Evolutionary conservation across 2,113 vertebrate species (phyloP).

Genomic region (Ifrita kowaldi): DNA sequence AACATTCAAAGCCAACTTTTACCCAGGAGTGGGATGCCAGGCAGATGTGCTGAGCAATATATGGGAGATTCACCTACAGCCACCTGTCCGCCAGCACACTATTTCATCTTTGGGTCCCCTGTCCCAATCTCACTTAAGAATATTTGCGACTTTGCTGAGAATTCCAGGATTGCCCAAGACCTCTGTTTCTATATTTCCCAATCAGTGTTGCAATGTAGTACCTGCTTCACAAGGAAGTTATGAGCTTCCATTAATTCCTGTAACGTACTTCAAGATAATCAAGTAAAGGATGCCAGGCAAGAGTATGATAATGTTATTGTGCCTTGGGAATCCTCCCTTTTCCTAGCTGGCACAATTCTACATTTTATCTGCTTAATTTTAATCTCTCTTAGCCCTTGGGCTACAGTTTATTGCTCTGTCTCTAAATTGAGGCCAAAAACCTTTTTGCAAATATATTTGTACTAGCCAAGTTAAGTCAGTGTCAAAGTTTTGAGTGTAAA

Average conservation of each 20-base stretch:
- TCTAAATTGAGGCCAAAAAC: constrained; percentile 3
- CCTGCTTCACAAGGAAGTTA: not conserved
- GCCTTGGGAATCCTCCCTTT: constrained; percentile 17
- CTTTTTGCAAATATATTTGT: constrained; percentile 35
- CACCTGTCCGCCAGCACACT: not conserved
- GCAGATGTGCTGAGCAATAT: not conserved
- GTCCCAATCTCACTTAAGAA: not conserved
- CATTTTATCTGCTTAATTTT: constrained; percentile 11
- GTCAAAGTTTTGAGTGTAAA: constrained; percentile 11
- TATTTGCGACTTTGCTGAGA: not conserved
- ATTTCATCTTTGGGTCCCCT: not conserved
- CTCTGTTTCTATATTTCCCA: not conserved
- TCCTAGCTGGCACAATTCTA: constrained; percentile 6
- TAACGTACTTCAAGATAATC: not conserved
- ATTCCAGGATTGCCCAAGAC: not conserved
- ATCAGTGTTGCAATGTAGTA: not conserved
- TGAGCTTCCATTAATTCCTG: not conserved
- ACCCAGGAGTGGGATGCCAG: not conserved
- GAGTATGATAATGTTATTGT: not conserved
- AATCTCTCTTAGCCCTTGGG: constrained; percentile 23
- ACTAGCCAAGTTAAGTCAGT: not conserved
- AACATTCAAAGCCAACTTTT: not conserved
- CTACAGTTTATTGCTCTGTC: constrained; percentile 10
- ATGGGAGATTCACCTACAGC: not conserved
- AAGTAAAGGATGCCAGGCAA: not conserved